Evolutionary conservation across 1,140 invertebrate genomes (phyloP).

Genomic region (Megalonaias nervosa): DNA sequence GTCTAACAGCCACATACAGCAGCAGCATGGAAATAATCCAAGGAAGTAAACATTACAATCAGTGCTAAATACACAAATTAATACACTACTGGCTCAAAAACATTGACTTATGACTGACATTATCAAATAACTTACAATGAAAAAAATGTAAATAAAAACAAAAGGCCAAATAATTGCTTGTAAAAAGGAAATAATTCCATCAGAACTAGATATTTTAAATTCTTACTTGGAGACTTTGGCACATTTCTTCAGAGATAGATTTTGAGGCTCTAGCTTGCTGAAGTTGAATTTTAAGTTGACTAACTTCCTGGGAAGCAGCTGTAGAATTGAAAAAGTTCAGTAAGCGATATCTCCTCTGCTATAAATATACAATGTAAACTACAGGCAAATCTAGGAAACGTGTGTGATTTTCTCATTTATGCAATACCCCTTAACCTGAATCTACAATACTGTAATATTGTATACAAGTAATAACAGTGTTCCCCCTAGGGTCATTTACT

Average conservation of each 20-base stretch:
- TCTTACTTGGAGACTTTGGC: conserved; percentile 56
- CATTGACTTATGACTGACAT: not conserved
- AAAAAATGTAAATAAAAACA: not conserved
- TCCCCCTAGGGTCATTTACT: no score
- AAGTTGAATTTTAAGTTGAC: conserved; percentile 57
- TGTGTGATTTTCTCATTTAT: no score
- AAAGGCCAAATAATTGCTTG: not conserved
- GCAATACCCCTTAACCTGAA: no score
- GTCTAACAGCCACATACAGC: no score
- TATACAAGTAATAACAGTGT: no score
- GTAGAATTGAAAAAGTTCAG: conserved; percentile 20
- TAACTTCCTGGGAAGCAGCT: conserved; percentile 62
- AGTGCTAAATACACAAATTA: not conserved
- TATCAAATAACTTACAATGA: not conserved
- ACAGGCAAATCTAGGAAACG: no score
- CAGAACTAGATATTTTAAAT: not conserved
- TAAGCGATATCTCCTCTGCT: not conserved
- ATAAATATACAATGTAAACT: not conserved
- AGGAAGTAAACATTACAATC: no score
- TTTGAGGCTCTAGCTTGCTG: conserved; percentile 53
- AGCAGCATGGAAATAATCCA: no score
- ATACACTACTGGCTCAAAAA: not conserved
- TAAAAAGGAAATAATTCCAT: not conserved
- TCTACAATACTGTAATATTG: no score
- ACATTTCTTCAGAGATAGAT: conserved; percentile 59